Conservation (phyloP, 2,888 invertebrate species). For the Ethmia dodecea region DNA sequence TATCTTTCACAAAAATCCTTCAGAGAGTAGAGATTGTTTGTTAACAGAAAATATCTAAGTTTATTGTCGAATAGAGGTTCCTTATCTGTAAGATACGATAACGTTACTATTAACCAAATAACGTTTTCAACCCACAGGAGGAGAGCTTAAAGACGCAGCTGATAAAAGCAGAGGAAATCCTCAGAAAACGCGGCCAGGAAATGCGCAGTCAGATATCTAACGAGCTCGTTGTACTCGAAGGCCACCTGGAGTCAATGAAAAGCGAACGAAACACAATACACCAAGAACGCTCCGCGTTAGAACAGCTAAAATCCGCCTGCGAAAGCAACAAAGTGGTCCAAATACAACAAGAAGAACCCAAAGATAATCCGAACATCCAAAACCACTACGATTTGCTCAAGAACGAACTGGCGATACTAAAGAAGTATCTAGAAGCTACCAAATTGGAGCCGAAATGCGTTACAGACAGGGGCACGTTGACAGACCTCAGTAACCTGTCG, state of each 20-base stretch:
- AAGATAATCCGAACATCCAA: conserved; percentile 24
- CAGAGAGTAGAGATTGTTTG: no score
- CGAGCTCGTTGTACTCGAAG: conserved; percentile 46
- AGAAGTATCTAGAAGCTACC: conserved; percentile 39
- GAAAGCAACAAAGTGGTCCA: conserved; percentile 18
- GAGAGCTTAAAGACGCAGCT: conserved; percentile 45
- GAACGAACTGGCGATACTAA: conserved; percentile 41
- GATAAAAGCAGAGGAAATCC: conserved; percentile 41
- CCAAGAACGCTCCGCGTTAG: conserved; percentile 38
- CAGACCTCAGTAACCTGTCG: conserved; percentile 28
- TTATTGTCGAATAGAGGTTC: no score
- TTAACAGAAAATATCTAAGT: no score
- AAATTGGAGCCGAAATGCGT: conserved; percentile 32
- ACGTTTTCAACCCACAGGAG: no score
- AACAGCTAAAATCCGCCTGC: conserved; percentile 24
- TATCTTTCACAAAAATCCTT: no score
- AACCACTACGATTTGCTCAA: conserved; percentile 42
- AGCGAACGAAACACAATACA: conserved; percentile 46
- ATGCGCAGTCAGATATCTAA: conserved; percentile 51
- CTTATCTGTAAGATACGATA: no score
- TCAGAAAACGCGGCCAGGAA: conserved; percentile 49
- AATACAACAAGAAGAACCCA: conserved; percentile 18
- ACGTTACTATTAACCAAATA: no score
- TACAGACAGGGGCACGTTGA: conserved; percentile 40
- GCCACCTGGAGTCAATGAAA: conserved; percentile 45